Evolutionary conservation across 1,140 invertebrate species (phyloP).

Genomic region (Maniola jurtina): DNA sequence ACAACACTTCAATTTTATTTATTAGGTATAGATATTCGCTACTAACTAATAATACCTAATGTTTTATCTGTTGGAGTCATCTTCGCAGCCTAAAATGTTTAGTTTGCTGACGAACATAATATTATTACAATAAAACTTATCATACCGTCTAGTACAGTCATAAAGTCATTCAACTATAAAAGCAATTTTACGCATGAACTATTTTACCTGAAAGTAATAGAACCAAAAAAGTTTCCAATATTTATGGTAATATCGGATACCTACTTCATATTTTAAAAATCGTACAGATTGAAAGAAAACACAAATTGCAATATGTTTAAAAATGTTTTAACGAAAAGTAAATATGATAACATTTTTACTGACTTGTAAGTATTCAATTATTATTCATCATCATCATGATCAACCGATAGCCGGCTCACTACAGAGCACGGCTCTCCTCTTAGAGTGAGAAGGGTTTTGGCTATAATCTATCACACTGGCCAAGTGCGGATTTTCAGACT

Average conservation of each 20-base stretch:
- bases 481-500: too few relatives aligned
- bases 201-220: slow-evolving; percentile 7
- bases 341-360: slow-evolving; percentile 23
- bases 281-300: not conserved
- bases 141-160: slow-evolving; percentile 19
- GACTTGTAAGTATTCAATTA: slow-evolving; percentile 38
- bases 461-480: too few relatives aligned
- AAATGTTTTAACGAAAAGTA: slow-evolving; percentile 19
- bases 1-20: too few relatives aligned
- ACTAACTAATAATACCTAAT: too few relatives aligned
- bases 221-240: too few relatives aligned
- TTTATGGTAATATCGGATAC: not conserved
- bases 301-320: slow-evolving; percentile 14
- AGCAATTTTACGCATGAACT: slow-evolving; percentile 55
- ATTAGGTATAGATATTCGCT: too few relatives aligned
- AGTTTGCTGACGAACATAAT: not conserved
- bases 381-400: not conserved
- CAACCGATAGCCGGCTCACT: too few relatives aligned
- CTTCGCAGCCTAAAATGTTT: not conserved
- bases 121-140: not conserved
- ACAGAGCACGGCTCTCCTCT: too few relatives aligned
- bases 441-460: too few relatives aligned
- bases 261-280: not conserved
- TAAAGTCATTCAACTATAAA: slow-evolving; percentile 49
- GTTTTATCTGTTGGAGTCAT: not conserved